Evolutionary conservation across 2,113 vertebrate species (phyloP).

Genomic region (Corvus hawaiiensis): DNA sequence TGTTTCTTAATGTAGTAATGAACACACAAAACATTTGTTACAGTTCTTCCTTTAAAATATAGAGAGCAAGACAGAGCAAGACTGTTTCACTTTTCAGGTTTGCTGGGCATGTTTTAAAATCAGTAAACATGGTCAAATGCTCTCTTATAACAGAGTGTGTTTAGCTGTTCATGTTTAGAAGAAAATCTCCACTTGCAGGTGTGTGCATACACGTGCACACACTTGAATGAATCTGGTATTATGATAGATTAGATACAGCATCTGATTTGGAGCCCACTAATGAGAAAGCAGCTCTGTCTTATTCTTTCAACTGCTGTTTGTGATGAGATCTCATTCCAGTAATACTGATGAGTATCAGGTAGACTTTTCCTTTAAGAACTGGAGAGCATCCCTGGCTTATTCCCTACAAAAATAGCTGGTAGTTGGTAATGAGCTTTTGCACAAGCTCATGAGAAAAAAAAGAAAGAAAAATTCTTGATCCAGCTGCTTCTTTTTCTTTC

Average conservation of each 20-base stretch:
- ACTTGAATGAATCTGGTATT: not conserved
- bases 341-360: not conserved
- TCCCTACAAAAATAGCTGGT: not conserved
- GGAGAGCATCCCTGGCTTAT: not conserved
- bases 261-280: not conserved
- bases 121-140: not conserved
- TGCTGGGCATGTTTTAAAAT: not conserved
- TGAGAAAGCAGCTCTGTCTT: not conserved
- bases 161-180: not conserved
- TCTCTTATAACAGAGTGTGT: not conserved
- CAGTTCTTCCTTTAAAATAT: not conserved
- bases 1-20: not conserved
- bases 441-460: not conserved
- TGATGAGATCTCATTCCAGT: not conserved
- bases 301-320: not conserved
- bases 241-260: not conserved
- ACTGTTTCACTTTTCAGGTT: not conserved
- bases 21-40: not conserved
- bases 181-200: not conserved
- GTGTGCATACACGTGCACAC: fast-evolving
- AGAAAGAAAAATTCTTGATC: not conserved
- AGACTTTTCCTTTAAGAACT: not conserved
- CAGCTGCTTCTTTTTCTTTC: not conserved
- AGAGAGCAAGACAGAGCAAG: not conserved
- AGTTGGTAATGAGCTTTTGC: not conserved